Evolutionary conservation across 2,888 invertebrate species (phyloP).

Genomic region (Pyrrhia umbra): DNA sequence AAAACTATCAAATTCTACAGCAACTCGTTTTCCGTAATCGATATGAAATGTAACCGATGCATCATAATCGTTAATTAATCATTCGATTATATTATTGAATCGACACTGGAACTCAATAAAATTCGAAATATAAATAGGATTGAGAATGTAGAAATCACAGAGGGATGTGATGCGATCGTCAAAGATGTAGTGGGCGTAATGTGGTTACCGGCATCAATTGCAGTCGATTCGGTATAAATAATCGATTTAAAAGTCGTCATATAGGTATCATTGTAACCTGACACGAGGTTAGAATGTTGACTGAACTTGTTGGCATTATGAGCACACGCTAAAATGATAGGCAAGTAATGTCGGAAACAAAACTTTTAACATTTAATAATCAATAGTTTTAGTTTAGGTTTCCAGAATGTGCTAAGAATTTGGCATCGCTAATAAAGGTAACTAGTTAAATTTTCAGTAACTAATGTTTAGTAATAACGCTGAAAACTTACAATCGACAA

Average conservation of each 20-base stretch:
- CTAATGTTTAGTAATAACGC: conserved; percentile 29
- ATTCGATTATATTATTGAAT: conserved; percentile 52
- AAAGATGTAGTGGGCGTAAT: conserved; percentile 79
- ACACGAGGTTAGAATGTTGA: conserved; percentile 76
- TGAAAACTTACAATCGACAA: conserved; percentile 19
- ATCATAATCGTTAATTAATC: conserved; percentile 54
- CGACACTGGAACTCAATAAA: conserved; percentile 55
- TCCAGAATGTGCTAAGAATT: no score
- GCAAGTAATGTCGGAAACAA: conserved; percentile 68
- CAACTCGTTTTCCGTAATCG: conserved; percentile 50
- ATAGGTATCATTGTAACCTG: conserved; percentile 75
- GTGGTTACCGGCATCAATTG: conserved; percentile 75
- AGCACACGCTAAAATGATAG: conserved; percentile 79
- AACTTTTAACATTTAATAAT: not conserved
- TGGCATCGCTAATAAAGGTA: no score
- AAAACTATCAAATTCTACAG: conserved; percentile 58
- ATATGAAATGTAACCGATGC: conserved; percentile 57
- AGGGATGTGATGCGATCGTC: conserved; percentile 72
- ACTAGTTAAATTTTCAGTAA: conserved; percentile 14
- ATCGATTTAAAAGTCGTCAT: conserved; percentile 81
- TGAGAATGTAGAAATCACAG: conserved; percentile 70
- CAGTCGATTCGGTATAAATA: conserved; percentile 81
- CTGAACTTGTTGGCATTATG: conserved; percentile 75
- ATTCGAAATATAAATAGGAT: conserved; percentile 69
- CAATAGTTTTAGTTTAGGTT: not conserved